phyloP scores from a whole-genome alignment of 2,888 invertebrate genomes.

The Conchocele bisecta region DNA sequence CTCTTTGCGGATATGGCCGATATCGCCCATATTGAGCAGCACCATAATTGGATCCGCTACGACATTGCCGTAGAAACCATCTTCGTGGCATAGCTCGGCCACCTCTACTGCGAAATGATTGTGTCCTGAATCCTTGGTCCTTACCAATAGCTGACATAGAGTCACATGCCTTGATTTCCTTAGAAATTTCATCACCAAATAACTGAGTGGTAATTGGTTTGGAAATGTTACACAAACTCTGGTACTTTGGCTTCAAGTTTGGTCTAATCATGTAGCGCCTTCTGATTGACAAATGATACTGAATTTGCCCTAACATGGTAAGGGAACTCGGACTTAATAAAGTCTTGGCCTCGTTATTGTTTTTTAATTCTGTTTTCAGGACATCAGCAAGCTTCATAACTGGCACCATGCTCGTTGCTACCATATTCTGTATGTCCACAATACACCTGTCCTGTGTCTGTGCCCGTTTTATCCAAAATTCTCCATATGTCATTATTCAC shows the following conservation, averaged over 20 bases:
- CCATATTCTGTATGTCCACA: constrained; percentile 15
- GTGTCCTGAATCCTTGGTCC: too few species aligned
- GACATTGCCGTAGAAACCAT: neutral
- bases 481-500: constrained; percentile 26
- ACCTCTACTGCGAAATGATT: too few species aligned
- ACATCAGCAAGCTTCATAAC: constrained; percentile 16
- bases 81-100: neutral
- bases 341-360: constrained; percentile 13
- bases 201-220: constrained; percentile 1
- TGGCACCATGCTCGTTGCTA: constrained; percentile 20
- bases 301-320: constrained; percentile 11
- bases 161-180: constrained; percentile 9
- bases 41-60: neutral
- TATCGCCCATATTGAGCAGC: neutral
- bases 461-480: neutral
- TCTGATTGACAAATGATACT: constrained; percentile 12
- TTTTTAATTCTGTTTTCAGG: neutral
- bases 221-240: neutral
- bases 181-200: constrained; percentile 16
- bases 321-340: constrained; percentile 11
- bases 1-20: neutral
- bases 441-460: constrained; percentile 11
- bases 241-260: constrained; percentile 11
- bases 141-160: constrained; percentile 10
- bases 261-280: constrained; percentile 12